Evolutionary conservation across 2,888 invertebrate species (phyloP).

Genomic region (Acleris laterana): DNA sequence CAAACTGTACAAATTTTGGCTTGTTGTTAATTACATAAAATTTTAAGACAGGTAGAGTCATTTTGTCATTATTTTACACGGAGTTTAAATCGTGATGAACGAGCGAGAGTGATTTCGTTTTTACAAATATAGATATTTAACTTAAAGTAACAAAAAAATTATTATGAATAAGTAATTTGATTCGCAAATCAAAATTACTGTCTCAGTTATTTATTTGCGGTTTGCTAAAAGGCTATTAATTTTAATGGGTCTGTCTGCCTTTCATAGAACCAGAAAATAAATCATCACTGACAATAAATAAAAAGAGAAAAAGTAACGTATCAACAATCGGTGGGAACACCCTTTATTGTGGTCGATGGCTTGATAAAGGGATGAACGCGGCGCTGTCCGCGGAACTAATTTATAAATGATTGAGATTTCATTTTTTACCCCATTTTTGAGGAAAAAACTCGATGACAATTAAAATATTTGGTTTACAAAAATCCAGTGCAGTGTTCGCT

Average conservation of each 20-base stretch:
- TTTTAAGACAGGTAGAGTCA: no score
- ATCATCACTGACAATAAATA: constrained; percentile 69
- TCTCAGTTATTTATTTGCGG: constrained; percentile 48
- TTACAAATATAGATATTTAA: no score
- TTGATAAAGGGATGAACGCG: constrained; percentile 80
- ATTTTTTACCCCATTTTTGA: constrained; percentile 59
- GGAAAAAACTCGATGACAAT: constrained; percentile 43
- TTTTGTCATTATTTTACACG: no score
- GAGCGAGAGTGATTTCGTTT: no score
- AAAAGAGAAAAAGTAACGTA: constrained; percentile 60
- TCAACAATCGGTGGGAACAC: constrained; percentile 68
- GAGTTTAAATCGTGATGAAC: no score
- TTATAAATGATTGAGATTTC: constrained; percentile 83
- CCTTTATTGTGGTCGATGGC: constrained; percentile 80
- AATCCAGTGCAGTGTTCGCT: background rate
- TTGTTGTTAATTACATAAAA: no score
- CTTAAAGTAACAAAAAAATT: background rate
- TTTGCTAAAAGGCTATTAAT: constrained; percentile 61
- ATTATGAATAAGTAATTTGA: background rate
- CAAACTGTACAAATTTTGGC: no score
- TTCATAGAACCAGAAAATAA: constrained; percentile 62
- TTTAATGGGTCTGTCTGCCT: constrained; percentile 55
- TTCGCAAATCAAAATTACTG: constrained; percentile 13
- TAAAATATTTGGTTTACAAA: constrained; percentile 7
- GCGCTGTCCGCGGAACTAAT: constrained; percentile 81